Percentiles rank a stretch among this genome's conserved stretches.
Conservation (phyloP, 1,140 invertebrate genomes). For the Caerostris darwini region DNA sequence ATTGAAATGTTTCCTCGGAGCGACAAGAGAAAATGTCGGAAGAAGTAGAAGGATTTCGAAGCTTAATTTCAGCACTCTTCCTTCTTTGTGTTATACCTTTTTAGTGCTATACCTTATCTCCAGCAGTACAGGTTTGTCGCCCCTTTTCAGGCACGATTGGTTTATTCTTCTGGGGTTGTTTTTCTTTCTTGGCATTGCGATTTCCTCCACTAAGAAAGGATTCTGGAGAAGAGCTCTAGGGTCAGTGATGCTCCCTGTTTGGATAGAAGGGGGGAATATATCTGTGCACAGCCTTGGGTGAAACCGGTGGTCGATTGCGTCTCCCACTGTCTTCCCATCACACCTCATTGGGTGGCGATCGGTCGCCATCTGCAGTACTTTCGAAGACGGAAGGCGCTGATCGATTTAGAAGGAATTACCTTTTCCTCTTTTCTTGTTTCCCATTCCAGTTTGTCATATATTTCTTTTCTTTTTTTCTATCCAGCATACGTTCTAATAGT, state of each 20-base stretch:
- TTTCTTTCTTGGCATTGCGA: background rate
- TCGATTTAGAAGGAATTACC: background rate
- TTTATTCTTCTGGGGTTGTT: conserved; percentile 38
- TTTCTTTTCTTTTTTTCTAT: background rate
- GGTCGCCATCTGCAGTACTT: conserved; percentile 29
- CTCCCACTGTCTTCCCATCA: background rate
- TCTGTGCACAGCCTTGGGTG: conserved; percentile 12
- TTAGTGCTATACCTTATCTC: no score
- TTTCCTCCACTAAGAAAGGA: background rate
- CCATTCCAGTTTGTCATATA: no score
- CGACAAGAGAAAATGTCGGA: background rate
- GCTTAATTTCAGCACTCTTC: conserved; percentile 17
- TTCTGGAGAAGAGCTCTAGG: conserved; percentile 2
- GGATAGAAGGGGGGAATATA: background rate
- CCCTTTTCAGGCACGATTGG: conserved; percentile 32
- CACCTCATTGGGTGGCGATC: conserved; percentile 27
- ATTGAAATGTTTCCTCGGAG: background rate
- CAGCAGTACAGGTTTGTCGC: conserved; percentile 47
- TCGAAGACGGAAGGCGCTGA: background rate
- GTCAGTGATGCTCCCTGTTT: background rate
- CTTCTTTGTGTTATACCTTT: conserved; percentile 10
- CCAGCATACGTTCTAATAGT: background rate
- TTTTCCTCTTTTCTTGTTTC: background rate
- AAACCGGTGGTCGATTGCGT: background rate
- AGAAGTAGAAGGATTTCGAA: conserved; percentile 17